phyloP scores from a whole-genome alignment of 2,797 vertebrate species.

The Euphonia xanthogaster region DNA sequence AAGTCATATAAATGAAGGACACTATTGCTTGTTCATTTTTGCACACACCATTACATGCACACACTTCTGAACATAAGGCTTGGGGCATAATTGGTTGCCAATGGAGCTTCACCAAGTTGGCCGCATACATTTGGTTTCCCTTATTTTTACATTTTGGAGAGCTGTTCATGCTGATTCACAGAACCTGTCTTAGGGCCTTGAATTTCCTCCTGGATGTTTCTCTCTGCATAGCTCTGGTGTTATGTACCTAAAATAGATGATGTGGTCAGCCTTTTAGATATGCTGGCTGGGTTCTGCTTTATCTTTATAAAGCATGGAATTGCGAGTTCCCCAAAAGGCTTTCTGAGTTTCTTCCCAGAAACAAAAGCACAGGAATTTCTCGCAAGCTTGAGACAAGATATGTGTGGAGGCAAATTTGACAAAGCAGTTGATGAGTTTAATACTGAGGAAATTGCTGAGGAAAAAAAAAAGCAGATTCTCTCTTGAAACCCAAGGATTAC shows the following conservation, averaged over 20 bases:
- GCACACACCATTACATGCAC: constrained; percentile 38
- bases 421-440: neutral
- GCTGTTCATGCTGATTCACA: neutral
- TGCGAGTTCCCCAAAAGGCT: neutral
- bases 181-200: neutral
- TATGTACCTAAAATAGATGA: neutral
- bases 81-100: neutral
- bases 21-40: constrained; percentile 32
- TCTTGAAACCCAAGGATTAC: neutral
- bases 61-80: constrained; percentile 21
- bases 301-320: neutral
- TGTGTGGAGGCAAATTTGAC: neutral
- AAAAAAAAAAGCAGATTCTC: neutral
- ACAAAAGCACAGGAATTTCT: neutral
- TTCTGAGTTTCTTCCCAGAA: neutral
- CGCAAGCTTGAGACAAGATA: neutral
- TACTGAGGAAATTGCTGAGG: neutral
- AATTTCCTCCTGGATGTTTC: neutral
- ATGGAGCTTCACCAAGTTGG: constrained; percentile 27
- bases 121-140: neutral
- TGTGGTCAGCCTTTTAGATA: neutral
- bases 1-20: neutral
- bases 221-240: neutral
- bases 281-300: neutral
- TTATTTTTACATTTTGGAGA: neutral